Base-by-base conservation (phyloP, 2,113 vertebrate genomes). In the Brachyhypopomus gauderio region DNA sequence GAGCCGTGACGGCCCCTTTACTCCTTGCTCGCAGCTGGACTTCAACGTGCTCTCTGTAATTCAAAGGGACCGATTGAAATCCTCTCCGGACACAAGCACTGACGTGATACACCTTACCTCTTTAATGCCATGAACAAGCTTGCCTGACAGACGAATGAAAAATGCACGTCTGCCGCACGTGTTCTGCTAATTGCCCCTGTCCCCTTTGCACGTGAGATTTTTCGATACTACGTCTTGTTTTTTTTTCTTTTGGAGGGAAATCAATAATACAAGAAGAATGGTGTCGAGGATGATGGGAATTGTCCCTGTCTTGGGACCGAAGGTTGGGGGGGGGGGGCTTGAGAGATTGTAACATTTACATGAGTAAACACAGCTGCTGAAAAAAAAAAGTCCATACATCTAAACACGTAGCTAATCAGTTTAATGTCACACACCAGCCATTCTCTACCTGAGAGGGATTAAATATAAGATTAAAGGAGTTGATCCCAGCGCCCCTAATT, bases 11-110 rank as follows among this genome's bases (percentile, higher is more conserved):
- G 34, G 84, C 30, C 86, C 82, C 91, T 75, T 90, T 90, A 84
- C 86, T 89, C 91, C 88, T 58, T 80, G 82, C 85, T 75, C 89
- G 48, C 90, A 45, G 88, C 81, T 80, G 86, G 90, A 80, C 67
- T 71, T 87, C 62, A 12, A 58, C 36, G 80, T 77, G 88, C 88
- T 91, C 80, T 83, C 86, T 86, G 86, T 86, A 48, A 77, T 62
- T 86, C 60, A 86, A 85, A 86, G 75, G 81, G 73, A 80, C 64
- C 72, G 86, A 77, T 78, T 48, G 70, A 70, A 59, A 55, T 74
- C 85, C 83, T 64, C 67, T 25, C 72, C 41, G 76, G 80, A 84
- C 86, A 59, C 30, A 66, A 67, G 58, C 66, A 62, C 69, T 30
- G 9, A 77, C 16, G 72, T 71, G 71, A 59, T 66, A 23, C 30